Conservation (phyloP, 2,888 invertebrate species). For the Tachina grossa region DNA sequence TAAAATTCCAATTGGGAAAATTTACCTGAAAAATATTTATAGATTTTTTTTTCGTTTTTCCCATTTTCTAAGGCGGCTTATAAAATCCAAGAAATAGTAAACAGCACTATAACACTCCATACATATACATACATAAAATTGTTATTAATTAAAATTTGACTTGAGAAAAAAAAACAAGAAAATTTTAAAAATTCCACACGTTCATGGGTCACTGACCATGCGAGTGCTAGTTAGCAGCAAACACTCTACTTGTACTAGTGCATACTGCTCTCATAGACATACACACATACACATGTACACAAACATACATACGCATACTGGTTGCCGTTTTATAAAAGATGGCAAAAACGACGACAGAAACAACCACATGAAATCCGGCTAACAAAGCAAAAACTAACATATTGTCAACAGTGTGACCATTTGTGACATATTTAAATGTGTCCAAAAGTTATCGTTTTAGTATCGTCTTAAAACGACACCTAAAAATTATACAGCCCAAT, state of each 20-base stretch:
- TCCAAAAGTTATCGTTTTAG: too few species aligned
- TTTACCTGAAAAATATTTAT: too few species aligned
- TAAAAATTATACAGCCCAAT: too few species aligned
- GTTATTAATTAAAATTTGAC: constrained; percentile 62
- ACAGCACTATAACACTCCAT: background rate
- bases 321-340: background rate
- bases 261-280: background rate
- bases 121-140: constrained; percentile 29
- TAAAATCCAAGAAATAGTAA: background rate
- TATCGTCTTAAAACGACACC: too few species aligned
- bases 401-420: constrained; percentile 14
- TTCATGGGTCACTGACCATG: constrained; percentile 69
- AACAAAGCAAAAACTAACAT: constrained; percentile 32
- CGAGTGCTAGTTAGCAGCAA: constrained; percentile 3
- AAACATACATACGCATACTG: background rate
- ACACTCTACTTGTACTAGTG: constrained; percentile 20
- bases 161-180: constrained; percentile 36
- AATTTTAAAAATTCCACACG: constrained; percentile 56
- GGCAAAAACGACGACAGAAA: background rate
- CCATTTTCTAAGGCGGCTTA: background rate
- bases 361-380: constrained; percentile 30
- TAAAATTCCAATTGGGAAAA: too few species aligned
- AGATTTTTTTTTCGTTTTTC: background rate
- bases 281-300: background rate
- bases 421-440: too few species aligned